Percentiles rank a stretch among this genome's conserved stretches.
These are phyloP conservation scores for Pseudococcus jackbeardsleyi DNA, from an alignment of 2,888 invertebrate genomes.

Conservation along the genomic window DNA sequence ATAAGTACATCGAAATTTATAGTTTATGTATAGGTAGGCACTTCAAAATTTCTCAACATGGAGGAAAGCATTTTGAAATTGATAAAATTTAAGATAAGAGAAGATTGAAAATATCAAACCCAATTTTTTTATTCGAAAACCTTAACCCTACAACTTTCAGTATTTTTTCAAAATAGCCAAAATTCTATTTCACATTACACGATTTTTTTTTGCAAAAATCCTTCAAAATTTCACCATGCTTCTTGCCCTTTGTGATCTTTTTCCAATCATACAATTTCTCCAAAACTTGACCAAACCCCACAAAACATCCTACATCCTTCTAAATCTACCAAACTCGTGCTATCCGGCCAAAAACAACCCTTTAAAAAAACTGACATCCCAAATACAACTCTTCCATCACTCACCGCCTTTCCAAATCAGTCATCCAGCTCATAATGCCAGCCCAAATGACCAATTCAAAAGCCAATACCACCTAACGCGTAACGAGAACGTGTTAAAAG, in stretches of 20 bases:
- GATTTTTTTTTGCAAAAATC: too few species aligned
- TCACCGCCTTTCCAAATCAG: constrained; percentile 2
- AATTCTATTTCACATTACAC: too few species aligned
- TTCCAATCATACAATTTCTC: neutral
- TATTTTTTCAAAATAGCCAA: too few species aligned
- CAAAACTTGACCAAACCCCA: neutral
- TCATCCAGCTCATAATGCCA: constrained; percentile 10
- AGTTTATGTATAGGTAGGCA: too few species aligned
- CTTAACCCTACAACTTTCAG: too few species aligned
- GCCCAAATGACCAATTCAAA: neutral
- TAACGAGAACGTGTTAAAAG: constrained; percentile 10
- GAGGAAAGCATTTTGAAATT: too few species aligned
- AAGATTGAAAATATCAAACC: too few species aligned
- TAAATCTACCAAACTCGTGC: neutral
- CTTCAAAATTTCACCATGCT: neutral
- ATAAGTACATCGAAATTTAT: too few species aligned
- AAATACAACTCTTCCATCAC: neutral
- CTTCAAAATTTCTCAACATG: too few species aligned
- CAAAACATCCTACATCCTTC: neutral
- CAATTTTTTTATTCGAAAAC: too few species aligned
- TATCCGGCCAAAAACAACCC: neutral
- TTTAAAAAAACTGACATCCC: neutral
- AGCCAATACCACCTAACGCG: constrained; percentile 22
- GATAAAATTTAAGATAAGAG: too few species aligned
- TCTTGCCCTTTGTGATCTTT: neutral